Evolutionary conservation across 2,113 vertebrate genomes (phyloP), one percentile per base, ranked within the genome.

Genomic region (Erythrocebus patas): DNA sequence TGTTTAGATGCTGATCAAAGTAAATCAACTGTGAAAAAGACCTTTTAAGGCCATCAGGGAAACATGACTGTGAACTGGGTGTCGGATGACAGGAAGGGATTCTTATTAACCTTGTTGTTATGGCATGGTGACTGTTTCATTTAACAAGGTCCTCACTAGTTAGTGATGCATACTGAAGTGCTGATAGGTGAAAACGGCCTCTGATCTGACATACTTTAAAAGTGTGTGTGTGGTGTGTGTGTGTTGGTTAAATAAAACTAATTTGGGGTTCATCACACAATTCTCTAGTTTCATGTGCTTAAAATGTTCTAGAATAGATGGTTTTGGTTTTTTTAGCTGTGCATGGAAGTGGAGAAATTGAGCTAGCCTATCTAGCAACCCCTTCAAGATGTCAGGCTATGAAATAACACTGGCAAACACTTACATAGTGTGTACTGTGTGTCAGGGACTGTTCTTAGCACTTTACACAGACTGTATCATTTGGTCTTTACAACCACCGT

Each of bases 61-160:
- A 17, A 9, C 30, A 1, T 20, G 76, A 66, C 59, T 40, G 0
- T 1, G 59, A 52, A 2, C 30, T 13, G 22, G 13, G 23, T 50
- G 2, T 17, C 7, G 6, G 40, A 45, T 20, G 22, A 40, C 35
- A 16, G 40, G 0, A 7, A 89, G 30, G 32, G 9, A 5, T 30
- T 5, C 3, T 3, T 12, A 16, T 5, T 12, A 16, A n/a, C 16
- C 4, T n/a, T n/a, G 55, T 25, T 6, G 22, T 27, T 30, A 27
- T 0, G 13, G n/a, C 68, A 6, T 5, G 68, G 48, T 9, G 68
- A 25, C 8, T 52, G 16, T 30, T 7, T 16, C 30, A 30, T 32
- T 9, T 10, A 48, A 50, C 30, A 32, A 48, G 32, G 61, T 43
- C 27, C 48, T 35, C 32, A 40, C 35, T 3, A 23, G 59, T 66